Evolutionary conservation across 1,140 invertebrate species (phyloP).

Genomic region (Propsilocerus akamusi): DNA sequence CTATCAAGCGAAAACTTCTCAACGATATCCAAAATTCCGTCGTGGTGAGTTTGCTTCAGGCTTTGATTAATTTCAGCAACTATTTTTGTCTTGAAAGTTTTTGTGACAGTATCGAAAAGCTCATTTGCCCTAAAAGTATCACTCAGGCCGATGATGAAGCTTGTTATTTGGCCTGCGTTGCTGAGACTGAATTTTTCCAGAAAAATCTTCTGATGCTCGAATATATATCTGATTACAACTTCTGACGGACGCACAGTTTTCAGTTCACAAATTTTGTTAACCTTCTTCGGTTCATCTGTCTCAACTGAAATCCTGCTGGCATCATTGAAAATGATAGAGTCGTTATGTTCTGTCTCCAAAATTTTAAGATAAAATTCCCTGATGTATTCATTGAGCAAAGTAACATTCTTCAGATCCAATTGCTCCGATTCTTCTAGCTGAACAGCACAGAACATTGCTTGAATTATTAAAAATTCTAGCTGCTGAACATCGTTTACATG

Average conservation of each 20-base stretch:
- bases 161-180: neutral
- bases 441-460: slow-evolving; percentile 12
- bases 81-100: no score
- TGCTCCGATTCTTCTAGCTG: slow-evolving; percentile 10
- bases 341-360: slow-evolving; percentile 9
- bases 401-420: slow-evolving; percentile 7
- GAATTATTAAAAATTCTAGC: slow-evolving; percentile 17
- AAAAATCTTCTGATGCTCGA: neutral
- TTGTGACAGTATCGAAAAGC: neutral
- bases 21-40: neutral
- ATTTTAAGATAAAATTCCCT: slow-evolving; percentile 11
- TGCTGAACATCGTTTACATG: slow-evolving; percentile 12
- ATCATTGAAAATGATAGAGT: neutral
- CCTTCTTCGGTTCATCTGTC: slow-evolving; percentile 7
- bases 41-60: no score
- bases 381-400: slow-evolving; percentile 7
- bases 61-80: no score
- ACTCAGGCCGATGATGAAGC: neutral
- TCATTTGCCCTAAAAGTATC: neutral
- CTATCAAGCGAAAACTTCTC: neutral
- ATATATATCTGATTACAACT: neutral
- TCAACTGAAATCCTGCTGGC: neutral
- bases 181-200: neutral
- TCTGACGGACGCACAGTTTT: slow-evolving; percentile 12
- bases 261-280: slow-evolving; percentile 18